A percentile compares a stretch with the other conserved stretches of the same genome.
These are phyloP conservation scores for Drosophila malerkotliana DNA, from an alignment of 1,140 invertebrate species.

Conservation along the genomic window DNA sequence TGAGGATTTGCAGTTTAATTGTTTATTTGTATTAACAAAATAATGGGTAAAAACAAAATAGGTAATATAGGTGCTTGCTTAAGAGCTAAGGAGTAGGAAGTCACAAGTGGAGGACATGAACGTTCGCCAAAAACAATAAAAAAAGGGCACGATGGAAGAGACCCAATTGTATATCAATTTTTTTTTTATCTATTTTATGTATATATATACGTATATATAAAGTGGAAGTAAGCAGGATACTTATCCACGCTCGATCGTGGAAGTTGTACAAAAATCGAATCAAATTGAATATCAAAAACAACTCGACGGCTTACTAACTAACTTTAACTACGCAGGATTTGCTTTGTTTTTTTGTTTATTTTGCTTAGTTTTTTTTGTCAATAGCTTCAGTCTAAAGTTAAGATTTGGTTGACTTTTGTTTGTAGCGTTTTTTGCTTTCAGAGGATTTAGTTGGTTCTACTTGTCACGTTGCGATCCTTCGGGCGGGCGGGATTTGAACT, in stretches of 20 bases:
- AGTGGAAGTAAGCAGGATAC: slow-evolving; percentile 22
- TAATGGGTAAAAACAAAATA: slow-evolving; percentile 48
- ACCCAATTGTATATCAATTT: not conserved
- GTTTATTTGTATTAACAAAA: slow-evolving; percentile 58
- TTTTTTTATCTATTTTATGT: slow-evolving; percentile 5
- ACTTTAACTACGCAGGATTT: slow-evolving; percentile 54
- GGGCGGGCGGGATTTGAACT: slow-evolving; percentile 43
- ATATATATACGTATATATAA: slow-evolving; percentile 5
- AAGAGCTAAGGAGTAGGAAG: slow-evolving; percentile 57
- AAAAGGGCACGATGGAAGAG: slow-evolving; percentile 6
- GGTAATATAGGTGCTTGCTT: slow-evolving; percentile 41
- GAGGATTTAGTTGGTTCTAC: slow-evolving; percentile 55
- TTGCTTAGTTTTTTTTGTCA: slow-evolving; percentile 47
- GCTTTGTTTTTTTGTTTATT: slow-evolving; percentile 23
- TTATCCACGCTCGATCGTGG: slow-evolving; percentile 24
- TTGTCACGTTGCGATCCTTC: slow-evolving; percentile 19
- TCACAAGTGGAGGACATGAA: slow-evolving; percentile 44
- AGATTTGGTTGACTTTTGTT: slow-evolving; percentile 63
- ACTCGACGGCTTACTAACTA: slow-evolving; percentile 58
- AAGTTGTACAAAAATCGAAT: slow-evolving; percentile 34
- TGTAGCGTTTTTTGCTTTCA: slow-evolving; percentile 17
- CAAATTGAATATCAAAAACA: slow-evolving; percentile 47
- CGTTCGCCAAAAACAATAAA: slow-evolving; percentile 16
- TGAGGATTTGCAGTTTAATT: slow-evolving; percentile 46
- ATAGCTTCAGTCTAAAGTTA: slow-evolving; percentile 74